Percentiles rank a stretch among this genome's conserved stretches.
phyloP scores from a whole-genome alignment of 1,140 invertebrate genomes.

The Chironomus striatipennis region DNA sequence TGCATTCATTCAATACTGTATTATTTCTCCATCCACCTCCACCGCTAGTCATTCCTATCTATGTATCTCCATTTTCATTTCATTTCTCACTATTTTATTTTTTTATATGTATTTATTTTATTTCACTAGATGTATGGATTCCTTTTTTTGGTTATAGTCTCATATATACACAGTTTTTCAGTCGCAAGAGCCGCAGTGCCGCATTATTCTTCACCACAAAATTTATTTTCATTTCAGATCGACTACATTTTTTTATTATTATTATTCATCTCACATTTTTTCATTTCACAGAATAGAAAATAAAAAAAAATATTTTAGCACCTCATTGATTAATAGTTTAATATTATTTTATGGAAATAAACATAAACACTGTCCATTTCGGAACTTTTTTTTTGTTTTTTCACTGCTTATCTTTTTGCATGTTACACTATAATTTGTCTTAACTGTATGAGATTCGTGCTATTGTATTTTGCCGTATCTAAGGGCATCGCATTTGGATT shows the following conservation, averaged over 20 bases:
- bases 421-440: slow-evolving; percentile 42
- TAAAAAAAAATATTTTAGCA: neutral
- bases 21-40: neutral
- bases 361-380: neutral
- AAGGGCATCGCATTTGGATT: slow-evolving; percentile 52
- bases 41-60: too few species aligned
- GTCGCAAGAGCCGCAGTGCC: neutral
- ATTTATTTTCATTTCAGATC: neutral
- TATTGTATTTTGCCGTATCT: slow-evolving; percentile 49
- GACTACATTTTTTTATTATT: too few species aligned
- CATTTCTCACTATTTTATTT: neutral
- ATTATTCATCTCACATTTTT: too few species aligned
- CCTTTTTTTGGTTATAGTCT: neutral
- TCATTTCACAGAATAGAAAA: neutral
- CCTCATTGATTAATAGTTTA: neutral
- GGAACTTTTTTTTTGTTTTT: too few species aligned
- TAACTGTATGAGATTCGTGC: slow-evolving; percentile 53
- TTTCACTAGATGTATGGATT: neutral
- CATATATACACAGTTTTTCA: neutral
- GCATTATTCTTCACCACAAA: neutral
- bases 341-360: neutral
- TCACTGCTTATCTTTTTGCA: neutral
- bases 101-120: neutral
- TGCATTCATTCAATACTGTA: neutral
- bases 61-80: neutral